Evolutionary conservation across 1,140 invertebrate genomes (phyloP).

Genomic region (Procambarus virginalis): DNA sequence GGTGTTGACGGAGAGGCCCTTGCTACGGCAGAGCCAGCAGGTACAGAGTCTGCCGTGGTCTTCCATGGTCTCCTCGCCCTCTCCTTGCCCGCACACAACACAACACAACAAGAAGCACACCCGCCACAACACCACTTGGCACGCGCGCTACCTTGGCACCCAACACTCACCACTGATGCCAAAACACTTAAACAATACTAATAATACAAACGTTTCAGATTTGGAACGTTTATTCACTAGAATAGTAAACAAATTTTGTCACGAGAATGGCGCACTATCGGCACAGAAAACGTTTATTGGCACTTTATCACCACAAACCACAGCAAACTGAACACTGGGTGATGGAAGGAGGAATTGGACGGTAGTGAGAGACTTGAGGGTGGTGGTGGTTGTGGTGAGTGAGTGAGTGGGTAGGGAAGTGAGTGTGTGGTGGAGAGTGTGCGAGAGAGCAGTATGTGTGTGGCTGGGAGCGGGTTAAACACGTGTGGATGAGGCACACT

Average conservation of each 20-base stretch:
- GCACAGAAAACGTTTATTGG: too few species aligned
- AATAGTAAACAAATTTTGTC: too few species aligned
- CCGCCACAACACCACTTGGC: not conserved
- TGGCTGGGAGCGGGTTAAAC: not conserved
- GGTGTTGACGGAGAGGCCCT: slow-evolving; percentile 50
- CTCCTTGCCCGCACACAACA: not conserved
- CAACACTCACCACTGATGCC: not conserved
- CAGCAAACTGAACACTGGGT: not conserved
- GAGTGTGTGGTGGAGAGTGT: not conserved
- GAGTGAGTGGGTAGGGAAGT: not conserved
- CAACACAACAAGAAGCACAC: too few species aligned
- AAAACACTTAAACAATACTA: too few species aligned
- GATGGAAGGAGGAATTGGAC: not conserved
- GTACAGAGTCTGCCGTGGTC: slow-evolving; percentile 57
- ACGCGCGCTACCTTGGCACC: not conserved
- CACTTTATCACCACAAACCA: not conserved
- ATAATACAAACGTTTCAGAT: not conserved
- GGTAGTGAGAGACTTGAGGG: not conserved
- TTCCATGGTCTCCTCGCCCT: slow-evolving; percentile 26
- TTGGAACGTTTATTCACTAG: too few species aligned
- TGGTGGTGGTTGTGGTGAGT: not conserved
- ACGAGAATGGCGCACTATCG: too few species aligned
- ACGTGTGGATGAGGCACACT: slow-evolving; percentile 56
- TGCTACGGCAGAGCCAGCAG: slow-evolving; percentile 56
- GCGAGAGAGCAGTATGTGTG: not conserved